phyloP scores from a whole-genome alignment of 2,888 invertebrate genomes.

The Cheilosia vernalis region DNA sequence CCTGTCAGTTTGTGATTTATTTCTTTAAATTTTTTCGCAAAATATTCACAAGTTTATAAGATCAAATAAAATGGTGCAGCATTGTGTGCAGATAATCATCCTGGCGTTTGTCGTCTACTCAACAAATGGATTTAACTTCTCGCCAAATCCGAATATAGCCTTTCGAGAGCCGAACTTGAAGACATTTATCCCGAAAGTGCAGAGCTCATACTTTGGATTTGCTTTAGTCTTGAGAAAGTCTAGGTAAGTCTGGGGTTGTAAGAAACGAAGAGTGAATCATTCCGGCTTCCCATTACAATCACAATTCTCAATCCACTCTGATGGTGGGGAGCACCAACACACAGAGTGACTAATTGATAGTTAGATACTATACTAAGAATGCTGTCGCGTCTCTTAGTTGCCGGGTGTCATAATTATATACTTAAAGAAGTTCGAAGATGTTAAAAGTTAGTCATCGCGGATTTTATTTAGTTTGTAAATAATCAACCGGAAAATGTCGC shows the following conservation, averaged over 20 bases:
- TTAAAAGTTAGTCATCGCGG: constrained; percentile 36
- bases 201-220: constrained; percentile 82
- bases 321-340: neutral
- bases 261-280: constrained; percentile 25
- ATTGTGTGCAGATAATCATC: constrained; percentile 35
- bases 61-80: constrained; percentile 60
- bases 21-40: neutral
- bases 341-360: constrained; percentile 33
- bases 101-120: constrained; percentile 52
- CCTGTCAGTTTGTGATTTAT: constrained; percentile 58
- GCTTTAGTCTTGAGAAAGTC: constrained; percentile 79
- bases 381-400: neutral
- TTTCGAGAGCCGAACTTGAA: constrained; percentile 78
- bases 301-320: neutral
- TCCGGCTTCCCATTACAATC: neutral
- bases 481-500: constrained; percentile 7
- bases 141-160: constrained; percentile 80
- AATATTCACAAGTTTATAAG: neutral
- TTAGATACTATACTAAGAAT: constrained; percentile 11
- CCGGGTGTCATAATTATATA: neutral
- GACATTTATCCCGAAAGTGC: constrained; percentile 78
- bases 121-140: constrained; percentile 79
- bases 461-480: constrained; percentile 1
- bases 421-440: neutral
- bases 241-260: constrained; percentile 78